A percentile compares a stretch with the other conserved stretches of the same genome.
Evolutionary conservation across 1,140 invertebrate species (phyloP).

Genomic region (Ditylenchus dipsaci): DNA sequence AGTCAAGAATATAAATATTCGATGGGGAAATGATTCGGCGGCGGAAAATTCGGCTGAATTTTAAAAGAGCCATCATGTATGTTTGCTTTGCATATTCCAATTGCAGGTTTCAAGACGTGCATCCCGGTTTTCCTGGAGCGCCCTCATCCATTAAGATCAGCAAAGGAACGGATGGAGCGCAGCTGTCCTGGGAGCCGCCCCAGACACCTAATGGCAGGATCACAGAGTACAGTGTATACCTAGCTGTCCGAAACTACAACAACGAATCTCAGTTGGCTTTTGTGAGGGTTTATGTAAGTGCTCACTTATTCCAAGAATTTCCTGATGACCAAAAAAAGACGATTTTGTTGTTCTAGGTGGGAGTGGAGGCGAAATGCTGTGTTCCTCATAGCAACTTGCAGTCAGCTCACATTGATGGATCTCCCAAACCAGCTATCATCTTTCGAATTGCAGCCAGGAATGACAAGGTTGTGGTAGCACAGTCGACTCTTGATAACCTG

Average conservation of each 20-base stretch:
- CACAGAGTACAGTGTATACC: slow-evolving; percentile 94
- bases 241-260: slow-evolving; percentile 72
- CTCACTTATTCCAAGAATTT: not conserved
- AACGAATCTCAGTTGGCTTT: slow-evolving; percentile 76
- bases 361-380: slow-evolving; percentile 77
- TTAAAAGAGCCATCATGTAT: too few species aligned
- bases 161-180: slow-evolving; percentile 75
- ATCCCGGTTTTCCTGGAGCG: slow-evolving; percentile 81
- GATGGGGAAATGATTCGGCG: too few species aligned
- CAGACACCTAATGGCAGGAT: slow-evolving; percentile 84
- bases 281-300: slow-evolving; percentile 80
- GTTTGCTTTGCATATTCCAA: slow-evolving; percentile 58
- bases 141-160: slow-evolving; percentile 96
- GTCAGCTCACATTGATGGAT: slow-evolving; percentile 78
- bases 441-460: slow-evolving; percentile 97
- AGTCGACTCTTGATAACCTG: not conserved
- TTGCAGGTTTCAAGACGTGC: slow-evolving; percentile 65
- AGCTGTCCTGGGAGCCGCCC: slow-evolving; percentile 94
- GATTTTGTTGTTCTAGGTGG: slow-evolving; percentile 80
- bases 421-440: slow-evolving; percentile 94
- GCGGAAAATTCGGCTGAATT: too few species aligned
- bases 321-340: too few species aligned
- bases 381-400: slow-evolving; percentile 78
- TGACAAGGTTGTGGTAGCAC: slow-evolving; percentile 68
- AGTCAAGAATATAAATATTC: too few species aligned